These are phyloP conservation scores for Lasius platythorax DNA, from an alignment of 2,888 invertebrate species.

Conservation along the genomic window DNA sequence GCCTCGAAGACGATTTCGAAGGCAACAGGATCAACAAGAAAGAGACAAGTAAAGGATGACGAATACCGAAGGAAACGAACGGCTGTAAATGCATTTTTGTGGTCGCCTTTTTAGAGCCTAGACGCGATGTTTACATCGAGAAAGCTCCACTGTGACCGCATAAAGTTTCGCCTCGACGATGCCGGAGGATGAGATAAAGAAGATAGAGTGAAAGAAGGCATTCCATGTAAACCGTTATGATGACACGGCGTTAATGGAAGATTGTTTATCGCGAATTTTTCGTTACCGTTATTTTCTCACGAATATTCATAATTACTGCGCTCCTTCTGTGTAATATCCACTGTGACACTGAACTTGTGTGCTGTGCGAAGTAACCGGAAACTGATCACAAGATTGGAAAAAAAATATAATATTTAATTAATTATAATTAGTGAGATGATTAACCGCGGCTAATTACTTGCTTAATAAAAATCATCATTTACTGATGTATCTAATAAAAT, in stretches of 20 bases:
- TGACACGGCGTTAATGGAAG: slow-evolving; percentile 39
- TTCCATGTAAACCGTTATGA: slow-evolving; percentile 46
- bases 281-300: slow-evolving; percentile 34
- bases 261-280: slow-evolving; percentile 40
- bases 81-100: slow-evolving; percentile 41
- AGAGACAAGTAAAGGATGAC: slow-evolving; percentile 12
- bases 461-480: slow-evolving; percentile 11
- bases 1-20: neutral
- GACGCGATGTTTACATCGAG: slow-evolving; percentile 13
- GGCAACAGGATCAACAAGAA: slow-evolving; percentile 18
- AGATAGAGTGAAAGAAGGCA: slow-evolving; percentile 38
- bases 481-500: too few species aligned
- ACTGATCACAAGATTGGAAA: slow-evolving; percentile 13
- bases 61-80: slow-evolving; percentile 28
- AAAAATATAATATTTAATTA: slow-evolving; percentile 4
- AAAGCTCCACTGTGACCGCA: slow-evolving; percentile 7
- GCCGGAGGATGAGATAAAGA: slow-evolving; percentile 17
- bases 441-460: neutral
- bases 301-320: slow-evolving; percentile 37
- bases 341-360: neutral
- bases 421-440: neutral
- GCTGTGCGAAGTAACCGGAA: neutral
- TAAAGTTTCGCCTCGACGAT: slow-evolving; percentile 17
- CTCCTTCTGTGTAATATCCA: neutral
- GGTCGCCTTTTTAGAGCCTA: slow-evolving; percentile 24